A percentile compares a stretch with the other conserved stretches of the same genome.
These are phyloP conservation scores for Paramisgurnus dabryanus DNA, from an alignment of 2,113 vertebrate genomes.

Conservation along the genomic window DNA sequence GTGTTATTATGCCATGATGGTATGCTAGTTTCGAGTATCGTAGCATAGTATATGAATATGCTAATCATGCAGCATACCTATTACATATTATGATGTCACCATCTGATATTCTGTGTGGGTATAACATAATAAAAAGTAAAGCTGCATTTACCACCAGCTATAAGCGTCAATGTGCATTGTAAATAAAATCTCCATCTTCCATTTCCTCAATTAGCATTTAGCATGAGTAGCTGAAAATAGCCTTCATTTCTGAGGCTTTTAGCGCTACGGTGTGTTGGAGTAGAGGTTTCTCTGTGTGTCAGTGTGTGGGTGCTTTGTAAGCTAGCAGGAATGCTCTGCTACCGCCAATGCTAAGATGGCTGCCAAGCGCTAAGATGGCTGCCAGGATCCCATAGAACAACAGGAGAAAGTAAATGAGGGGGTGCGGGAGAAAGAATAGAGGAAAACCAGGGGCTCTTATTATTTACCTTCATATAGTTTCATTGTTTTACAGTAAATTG, in stretches of 20 bases:
- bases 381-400: conserved; percentile 82
- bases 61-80: too few relatives aligned
- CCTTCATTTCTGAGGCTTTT: conserved; percentile 32
- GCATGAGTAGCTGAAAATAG: conserved; percentile 26
- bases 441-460: conserved; percentile 48
- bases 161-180: neutral
- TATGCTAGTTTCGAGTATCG: too few relatives aligned
- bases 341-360: conserved; percentile 91
- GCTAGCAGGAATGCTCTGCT: conserved; percentile 78
- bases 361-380: conserved; percentile 96
- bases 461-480: neutral
- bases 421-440: conserved; percentile 58
- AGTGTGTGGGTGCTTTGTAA: conserved; percentile 70
- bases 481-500: neutral
- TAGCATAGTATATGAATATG: too few relatives aligned
- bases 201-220: conserved; percentile 36
- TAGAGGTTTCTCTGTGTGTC: conserved; percentile 58
- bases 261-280: neutral
- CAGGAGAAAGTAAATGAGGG: conserved; percentile 60
- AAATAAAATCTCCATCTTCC: neutral
- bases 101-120: too few relatives aligned
- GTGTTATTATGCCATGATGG: too few relatives aligned
- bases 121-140: neutral
- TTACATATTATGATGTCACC: too few relatives aligned
- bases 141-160: neutral